A percentile compares a stretch with the other conserved stretches of the same genome.
These are phyloP conservation scores for Ophioderma brevispina DNA, from an alignment of 35 echinoderm and acorn worm species.

Conservation along the genomic window DNA sequence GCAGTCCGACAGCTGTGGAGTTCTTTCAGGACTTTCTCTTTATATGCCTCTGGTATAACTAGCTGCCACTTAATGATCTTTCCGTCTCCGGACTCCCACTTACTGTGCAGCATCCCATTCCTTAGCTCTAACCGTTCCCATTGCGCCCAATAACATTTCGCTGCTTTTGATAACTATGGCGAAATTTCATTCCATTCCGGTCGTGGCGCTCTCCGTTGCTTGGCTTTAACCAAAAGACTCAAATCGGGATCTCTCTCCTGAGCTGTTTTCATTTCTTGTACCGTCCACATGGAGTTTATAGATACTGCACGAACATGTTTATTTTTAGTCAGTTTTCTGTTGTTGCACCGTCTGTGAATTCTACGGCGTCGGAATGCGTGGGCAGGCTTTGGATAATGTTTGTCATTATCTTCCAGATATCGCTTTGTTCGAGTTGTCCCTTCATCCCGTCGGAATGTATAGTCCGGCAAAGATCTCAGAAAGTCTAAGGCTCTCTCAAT, in stretches of 20 bases:
- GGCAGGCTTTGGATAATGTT: not conserved
- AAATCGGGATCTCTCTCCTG: not conserved
- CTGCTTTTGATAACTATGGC: not conserved
- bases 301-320: not conserved
- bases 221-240: not conserved
- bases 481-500: too few species aligned
- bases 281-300: not conserved
- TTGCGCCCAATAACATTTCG: conserved; percentile 16
- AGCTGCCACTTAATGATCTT: conserved; percentile 14
- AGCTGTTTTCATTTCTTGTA: not conserved
- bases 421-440: too few species aligned
- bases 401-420: too few species aligned
- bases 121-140: conserved; percentile 31
- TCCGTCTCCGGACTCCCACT: conserved; percentile 20
- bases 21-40: not conserved
- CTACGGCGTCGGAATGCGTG: not conserved
- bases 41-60: not conserved
- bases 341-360: not conserved
- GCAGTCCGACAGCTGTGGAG: conserved; percentile 29
- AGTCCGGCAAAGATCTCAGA: too few species aligned
- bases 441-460: too few species aligned
- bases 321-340: not conserved
- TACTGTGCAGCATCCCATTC: too few species aligned
- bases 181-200: conserved; percentile 13
- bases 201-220: not conserved